Evolutionary conservation across 1,140 invertebrate species (phyloP).

Genomic region (Euwallacea similis): DNA sequence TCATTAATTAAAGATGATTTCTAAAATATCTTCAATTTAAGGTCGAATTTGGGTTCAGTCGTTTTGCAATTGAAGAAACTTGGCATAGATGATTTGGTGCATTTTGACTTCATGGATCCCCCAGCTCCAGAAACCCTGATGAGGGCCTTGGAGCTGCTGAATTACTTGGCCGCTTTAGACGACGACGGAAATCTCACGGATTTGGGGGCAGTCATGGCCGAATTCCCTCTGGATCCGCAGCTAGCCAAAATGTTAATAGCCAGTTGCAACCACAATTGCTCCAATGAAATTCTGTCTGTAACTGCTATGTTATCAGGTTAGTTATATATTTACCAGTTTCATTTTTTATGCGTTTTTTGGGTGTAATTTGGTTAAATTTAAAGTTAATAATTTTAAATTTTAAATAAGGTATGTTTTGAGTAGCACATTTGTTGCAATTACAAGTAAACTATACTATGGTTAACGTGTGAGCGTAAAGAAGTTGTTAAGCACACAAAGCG

Average conservation of each 20-base stretch:
- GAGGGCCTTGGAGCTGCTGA: conserved; percentile 95
- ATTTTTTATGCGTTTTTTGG: background rate
- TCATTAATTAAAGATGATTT: background rate
- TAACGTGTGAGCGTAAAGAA: background rate
- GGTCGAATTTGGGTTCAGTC: conserved; percentile 92
- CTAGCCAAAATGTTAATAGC: conserved; percentile 99
- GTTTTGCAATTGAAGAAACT: conserved; percentile 98
- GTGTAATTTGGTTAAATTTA: no score
- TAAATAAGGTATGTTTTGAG: background rate
- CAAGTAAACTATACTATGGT: conserved; percentile 38
- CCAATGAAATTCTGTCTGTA: conserved; percentile 98
- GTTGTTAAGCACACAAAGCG: no score
- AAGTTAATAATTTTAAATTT: background rate
- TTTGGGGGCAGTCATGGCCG: conserved; percentile 98
- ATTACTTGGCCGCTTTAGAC: conserved; percentile 95
- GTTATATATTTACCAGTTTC: conserved; percentile 42
- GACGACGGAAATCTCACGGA: conserved; percentile 96
- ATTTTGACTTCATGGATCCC: conserved; percentile 99
- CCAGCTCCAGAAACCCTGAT: conserved; percentile 99
- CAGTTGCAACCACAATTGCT: conserved; percentile 96
- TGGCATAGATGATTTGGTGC: conserved; percentile 98
- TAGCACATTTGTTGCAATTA: conserved; percentile 21
- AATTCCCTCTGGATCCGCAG: conserved; percentile 98
- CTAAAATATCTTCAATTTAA: conserved; percentile 16
- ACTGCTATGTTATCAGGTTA: conserved; percentile 98